A percentile compares a stretch with the other conserved stretches of the same genome.
phyloP scores from a whole-genome alignment of 2,113 vertebrate genomes.

The Neolamprologus longior region DNA sequence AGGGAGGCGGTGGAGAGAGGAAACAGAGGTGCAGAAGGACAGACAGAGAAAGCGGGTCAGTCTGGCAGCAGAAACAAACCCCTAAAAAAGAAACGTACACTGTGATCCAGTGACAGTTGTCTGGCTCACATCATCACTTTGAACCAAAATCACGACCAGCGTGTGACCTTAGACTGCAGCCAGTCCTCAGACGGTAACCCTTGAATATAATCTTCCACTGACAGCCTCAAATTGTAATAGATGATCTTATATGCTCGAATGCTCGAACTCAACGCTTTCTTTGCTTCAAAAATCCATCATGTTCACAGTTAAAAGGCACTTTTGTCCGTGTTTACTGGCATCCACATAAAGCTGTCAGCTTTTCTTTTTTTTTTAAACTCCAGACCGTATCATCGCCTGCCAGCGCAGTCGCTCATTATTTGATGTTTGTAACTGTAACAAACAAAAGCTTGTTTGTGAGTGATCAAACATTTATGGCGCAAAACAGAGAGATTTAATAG shows the following conservation, averaged over 20 bases:
- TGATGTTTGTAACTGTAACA: background rate
- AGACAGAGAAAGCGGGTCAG: conserved; percentile 36
- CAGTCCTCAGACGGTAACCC: background rate
- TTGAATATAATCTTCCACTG: background rate
- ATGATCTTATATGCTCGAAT: background rate
- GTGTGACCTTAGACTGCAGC: conserved; percentile 4
- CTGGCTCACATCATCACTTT: background rate
- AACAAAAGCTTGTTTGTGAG: background rate
- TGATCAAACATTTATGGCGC: background rate
- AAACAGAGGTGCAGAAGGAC: background rate
- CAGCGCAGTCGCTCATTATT: background rate
- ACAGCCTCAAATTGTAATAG: conserved; percentile 24
- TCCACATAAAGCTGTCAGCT: background rate
- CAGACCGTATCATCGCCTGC: background rate
- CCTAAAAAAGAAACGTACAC: background rate
- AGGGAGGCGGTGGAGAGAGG: background rate
- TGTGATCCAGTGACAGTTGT: background rate
- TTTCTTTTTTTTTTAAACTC: background rate
- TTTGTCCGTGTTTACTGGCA: background rate
- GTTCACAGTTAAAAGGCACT: background rate
- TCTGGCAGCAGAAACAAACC: conserved; percentile 2
- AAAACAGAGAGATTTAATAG: background rate
- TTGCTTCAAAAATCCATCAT: conserved; percentile 12
- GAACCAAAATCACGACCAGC: background rate
- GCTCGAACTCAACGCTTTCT: background rate